These are phyloP conservation scores for Centruroides sculpturatus DNA, from an alignment of 1,140 invertebrate genomes.

Conservation along the genomic window DNA sequence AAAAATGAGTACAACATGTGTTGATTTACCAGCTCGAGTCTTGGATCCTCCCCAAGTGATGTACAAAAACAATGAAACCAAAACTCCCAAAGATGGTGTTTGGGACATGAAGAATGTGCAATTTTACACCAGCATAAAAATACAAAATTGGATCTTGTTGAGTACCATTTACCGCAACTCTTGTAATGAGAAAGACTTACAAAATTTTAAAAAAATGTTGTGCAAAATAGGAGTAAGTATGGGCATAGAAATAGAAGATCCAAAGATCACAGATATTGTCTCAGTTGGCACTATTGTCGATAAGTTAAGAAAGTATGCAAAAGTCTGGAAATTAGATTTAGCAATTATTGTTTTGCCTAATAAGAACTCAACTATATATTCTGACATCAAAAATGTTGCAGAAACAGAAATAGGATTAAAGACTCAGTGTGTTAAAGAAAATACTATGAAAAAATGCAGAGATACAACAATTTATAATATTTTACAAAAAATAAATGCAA, in stretches of 20 bases:
- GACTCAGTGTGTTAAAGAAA: slow-evolving; percentile 61
- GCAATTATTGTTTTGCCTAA: not conserved
- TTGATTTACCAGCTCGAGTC: slow-evolving; percentile 12
- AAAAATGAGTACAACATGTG: slow-evolving; percentile 4
- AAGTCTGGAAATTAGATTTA: not conserved
- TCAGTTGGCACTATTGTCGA: not conserved
- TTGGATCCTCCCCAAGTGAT: slow-evolving; percentile 6
- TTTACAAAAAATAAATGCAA: slow-evolving; percentile 67
- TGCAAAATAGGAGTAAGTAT: not conserved
- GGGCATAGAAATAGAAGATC: not conserved
- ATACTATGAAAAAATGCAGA: slow-evolving; percentile 33
- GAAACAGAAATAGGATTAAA: slow-evolving; percentile 56
- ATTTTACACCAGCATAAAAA: slow-evolving; percentile 35
- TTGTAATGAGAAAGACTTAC: not conserved
- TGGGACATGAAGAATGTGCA: slow-evolving; percentile 46
- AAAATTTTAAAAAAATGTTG: slow-evolving; percentile 1
- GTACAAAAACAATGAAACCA: not conserved
- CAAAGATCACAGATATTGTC: not conserved
- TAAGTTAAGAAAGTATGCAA: not conserved
- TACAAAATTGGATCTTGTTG: slow-evolving; percentile 17
- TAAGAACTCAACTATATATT: slow-evolving; percentile 13
- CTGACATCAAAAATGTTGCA: slow-evolving; percentile 50
- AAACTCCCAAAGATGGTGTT: slow-evolving; percentile 30
- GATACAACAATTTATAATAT: slow-evolving; percentile 47
- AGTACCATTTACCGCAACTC: not conserved